Base-by-base conservation (phyloP, 2,888 invertebrate species). In the Automeris io region DNA sequence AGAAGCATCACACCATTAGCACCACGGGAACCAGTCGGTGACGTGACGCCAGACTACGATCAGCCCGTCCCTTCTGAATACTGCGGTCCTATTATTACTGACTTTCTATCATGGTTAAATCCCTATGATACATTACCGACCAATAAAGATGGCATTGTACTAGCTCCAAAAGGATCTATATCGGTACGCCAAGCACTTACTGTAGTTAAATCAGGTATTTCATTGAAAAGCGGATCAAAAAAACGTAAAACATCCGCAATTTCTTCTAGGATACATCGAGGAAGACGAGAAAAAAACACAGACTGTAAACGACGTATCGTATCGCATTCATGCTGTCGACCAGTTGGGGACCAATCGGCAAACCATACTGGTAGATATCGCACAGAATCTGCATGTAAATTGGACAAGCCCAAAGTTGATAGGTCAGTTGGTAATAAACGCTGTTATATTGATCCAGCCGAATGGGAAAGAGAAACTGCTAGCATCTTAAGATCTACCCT, bases 11-110 rank as follows among this genome's bases (percentile, higher is more conserved):
- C 68, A 2, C 73, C 76, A 12, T 36, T 67, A 25, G 60, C 64
- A 26, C 64, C 70, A 12, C 70, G 70, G 18, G 49, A 69, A 22
- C 69, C 74, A 2, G 68, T 71, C 8, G 70, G 71, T 5, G 83
- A 80, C 39, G 33, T 51, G 2, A 42, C 64, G 3, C 29, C 46
- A 26, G 66, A 74, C 7, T 42, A 57, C 37, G 80, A 79, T 33
- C 70, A 71, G 41, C 66, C 80, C 1, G 61, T 82, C 9, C 80
- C 81, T n/a, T 49, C 83, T 7, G 81, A 82, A 54, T 90, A 91
- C 49, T 88, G 76, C 25, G 92, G 92, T 8, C 92, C 92, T 0
- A 89, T 91, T 8, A 91, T 92, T 46, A 90, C 90, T 19, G 92
- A 92, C 52, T 82, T 92, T 42, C 89, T 92, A 34, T 88, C 90